A percentile compares a stretch with the other conserved stretches of the same genome.
phyloP scores from a whole-genome alignment of 2,888 invertebrate genomes.

The Cataglyphis rosenhaueri region DNA sequence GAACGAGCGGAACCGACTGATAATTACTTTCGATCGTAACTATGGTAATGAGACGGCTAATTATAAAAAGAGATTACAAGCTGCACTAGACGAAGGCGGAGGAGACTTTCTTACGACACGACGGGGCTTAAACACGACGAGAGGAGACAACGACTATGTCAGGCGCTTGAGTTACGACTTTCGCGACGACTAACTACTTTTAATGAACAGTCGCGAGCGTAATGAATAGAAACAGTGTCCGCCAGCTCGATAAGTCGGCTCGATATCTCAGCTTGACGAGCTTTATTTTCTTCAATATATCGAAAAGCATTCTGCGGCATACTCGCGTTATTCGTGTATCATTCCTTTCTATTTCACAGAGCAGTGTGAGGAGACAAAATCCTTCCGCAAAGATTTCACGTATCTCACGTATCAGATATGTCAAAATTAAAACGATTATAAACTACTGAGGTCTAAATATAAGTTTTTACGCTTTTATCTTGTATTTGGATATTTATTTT shows the following conservation, averaged over 20 bases:
- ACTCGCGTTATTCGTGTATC: constrained; percentile 1
- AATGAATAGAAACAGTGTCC: constrained; percentile 76
- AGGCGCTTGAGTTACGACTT: constrained; percentile 73
- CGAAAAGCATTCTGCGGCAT: neutral
- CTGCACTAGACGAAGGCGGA: constrained; percentile 41
- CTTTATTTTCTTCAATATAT: constrained; percentile 30
- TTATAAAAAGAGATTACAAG: constrained; percentile 77
- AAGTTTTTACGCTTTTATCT: neutral
- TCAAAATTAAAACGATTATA: neutral
- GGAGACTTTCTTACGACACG: constrained; percentile 60
- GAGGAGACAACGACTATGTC: constrained; percentile 49
- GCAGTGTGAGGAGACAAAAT: neutral
- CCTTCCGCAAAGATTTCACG: neutral
- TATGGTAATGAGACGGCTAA: constrained; percentile 76
- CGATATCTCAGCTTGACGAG: constrained; percentile 22
- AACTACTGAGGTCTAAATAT: neutral
- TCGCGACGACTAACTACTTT: constrained; percentile 75
- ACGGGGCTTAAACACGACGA: constrained; percentile 49
- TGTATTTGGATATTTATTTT: neutral
- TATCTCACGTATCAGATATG: neutral
- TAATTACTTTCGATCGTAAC: constrained; percentile 78
- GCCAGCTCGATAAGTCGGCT: constrained; percentile 27
- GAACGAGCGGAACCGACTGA: constrained; percentile 62
- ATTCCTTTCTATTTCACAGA: neutral
- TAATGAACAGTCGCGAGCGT: constrained; percentile 76